A percentile compares a stretch with the other conserved stretches of the same genome.
These are phyloP conservation scores for Cecidostiba fungosa DNA, from an alignment of 2,888 invertebrate species.

Conservation along the genomic window DNA sequence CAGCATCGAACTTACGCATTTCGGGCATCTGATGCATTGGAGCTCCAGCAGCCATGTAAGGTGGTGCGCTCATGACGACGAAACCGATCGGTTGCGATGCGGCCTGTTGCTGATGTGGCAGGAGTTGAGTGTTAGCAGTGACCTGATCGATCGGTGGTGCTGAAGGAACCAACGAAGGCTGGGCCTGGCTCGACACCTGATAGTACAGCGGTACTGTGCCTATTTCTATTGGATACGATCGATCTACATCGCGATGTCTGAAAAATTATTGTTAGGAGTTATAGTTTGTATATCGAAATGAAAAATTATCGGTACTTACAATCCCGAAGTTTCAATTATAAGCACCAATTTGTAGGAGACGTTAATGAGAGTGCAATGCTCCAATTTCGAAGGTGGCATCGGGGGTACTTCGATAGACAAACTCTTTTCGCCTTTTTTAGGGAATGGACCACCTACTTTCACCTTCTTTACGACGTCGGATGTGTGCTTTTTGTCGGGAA, in stretches of 20 bases:
- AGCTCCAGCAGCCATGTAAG: conserved; percentile 23
- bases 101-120: not conserved
- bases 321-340: conserved; percentile 67
- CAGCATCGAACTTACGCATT: conserved; percentile 57
- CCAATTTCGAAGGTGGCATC: conserved; percentile 87
- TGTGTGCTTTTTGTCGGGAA: conserved; percentile 81
- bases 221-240: conserved; percentile 85
- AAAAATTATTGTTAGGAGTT: not conserved
- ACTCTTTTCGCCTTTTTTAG: conserved; percentile 83
- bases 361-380: conserved; percentile 87
- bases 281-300: conserved; percentile 12
- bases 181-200: not conserved
- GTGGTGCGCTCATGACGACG: conserved; percentile 60
- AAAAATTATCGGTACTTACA: conserved; percentile 55
- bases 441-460: conserved; percentile 83
- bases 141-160: conserved; percentile 44
- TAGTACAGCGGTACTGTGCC: conserved; percentile 87
- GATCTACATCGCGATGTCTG: conserved; percentile 83
- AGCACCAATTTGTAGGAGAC: conserved; percentile 87
- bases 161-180: conserved; percentile 5
- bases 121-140: not conserved
- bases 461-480: conserved; percentile 82
- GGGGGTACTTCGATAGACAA: conserved; percentile 85
- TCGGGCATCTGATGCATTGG: conserved; percentile 45
- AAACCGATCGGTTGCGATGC: conserved; percentile 67